These are phyloP conservation scores for Rotaria sp. DNA, from an alignment of 2,888 invertebrate genomes.

Conservation along the genomic window DNA sequence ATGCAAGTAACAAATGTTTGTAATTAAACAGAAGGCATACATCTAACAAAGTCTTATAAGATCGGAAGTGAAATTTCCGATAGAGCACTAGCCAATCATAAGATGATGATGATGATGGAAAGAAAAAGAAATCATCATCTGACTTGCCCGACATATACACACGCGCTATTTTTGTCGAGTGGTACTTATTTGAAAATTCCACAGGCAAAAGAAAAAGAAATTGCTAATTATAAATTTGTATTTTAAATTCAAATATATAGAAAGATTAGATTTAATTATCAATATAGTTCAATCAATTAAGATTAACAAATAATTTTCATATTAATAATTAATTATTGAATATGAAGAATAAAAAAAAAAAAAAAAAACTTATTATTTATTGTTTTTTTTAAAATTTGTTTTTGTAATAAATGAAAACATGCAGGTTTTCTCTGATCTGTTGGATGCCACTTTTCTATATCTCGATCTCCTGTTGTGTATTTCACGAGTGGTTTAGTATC, in stretches of 20 bases:
- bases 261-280: background rate
- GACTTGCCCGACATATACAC: background rate
- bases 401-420: no score
- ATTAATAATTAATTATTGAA: no score
- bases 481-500: background rate
- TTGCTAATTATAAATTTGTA: background rate
- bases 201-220: background rate
- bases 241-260: background rate
- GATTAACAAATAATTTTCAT: background rate
- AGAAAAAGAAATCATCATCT: slow-evolving; percentile 18
- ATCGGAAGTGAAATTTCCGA: slow-evolving; percentile 31
- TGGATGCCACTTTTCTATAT: background rate
- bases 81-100: background rate
- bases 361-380: no score
- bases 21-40: background rate
- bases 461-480: slow-evolving; percentile 7
- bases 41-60: background rate
- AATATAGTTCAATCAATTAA: background rate
- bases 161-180: slow-evolving; percentile 6
- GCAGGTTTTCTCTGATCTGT: background rate
- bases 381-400: no score
- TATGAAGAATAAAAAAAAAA: no score
- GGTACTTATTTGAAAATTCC: background rate
- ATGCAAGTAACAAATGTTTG: no score
- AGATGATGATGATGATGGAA: background rate